Conservation (phyloP, 2,888 invertebrate species). For the Drosophila pegasa region DNA sequence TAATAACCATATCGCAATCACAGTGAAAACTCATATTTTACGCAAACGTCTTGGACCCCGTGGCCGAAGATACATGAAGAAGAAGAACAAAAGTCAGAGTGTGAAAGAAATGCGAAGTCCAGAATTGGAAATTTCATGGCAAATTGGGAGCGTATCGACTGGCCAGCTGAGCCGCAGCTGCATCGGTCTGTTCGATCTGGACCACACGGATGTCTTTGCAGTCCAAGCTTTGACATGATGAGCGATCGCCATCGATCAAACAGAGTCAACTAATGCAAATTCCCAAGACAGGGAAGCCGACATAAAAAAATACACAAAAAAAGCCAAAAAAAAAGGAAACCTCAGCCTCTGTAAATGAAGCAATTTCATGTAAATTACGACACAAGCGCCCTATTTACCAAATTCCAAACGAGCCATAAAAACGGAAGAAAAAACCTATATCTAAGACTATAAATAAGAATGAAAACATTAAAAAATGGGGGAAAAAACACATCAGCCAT, state of each 20-base stretch:
- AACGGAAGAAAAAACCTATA: slow-evolving; percentile 47
- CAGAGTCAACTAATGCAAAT: slow-evolving; percentile 33
- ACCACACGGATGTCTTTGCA: background rate
- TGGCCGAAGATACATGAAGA: background rate
- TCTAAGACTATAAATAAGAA: slow-evolving; percentile 22
- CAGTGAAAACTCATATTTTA: slow-evolving; percentile 42
- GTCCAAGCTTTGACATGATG: slow-evolving; percentile 47
- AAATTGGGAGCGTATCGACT: slow-evolving; percentile 62
- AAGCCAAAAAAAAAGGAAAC: background rate
- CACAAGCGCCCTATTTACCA: slow-evolving; percentile 74
- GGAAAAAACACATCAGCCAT: slow-evolving; percentile 37
- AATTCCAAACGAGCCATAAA: slow-evolving; percentile 74
- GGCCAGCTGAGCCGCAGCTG: slow-evolving; percentile 54
- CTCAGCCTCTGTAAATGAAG: slow-evolving; percentile 65
- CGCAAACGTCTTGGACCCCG: slow-evolving; percentile 23
- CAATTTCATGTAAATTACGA: slow-evolving; percentile 81
- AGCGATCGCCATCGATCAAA: slow-evolving; percentile 24
- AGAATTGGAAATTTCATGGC: slow-evolving; percentile 67
- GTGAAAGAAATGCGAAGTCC: slow-evolving; percentile 49
- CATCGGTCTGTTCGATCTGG: background rate
- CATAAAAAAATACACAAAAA: background rate
- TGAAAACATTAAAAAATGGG: slow-evolving; percentile 50
- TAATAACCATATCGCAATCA: slow-evolving; percentile 25
- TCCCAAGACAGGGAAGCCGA: slow-evolving; percentile 28
- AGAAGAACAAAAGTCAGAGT: slow-evolving; percentile 6